These are phyloP conservation scores for Megalurothrips usitatus DNA, from an alignment of 2,888 invertebrate genomes.

Conservation along the genomic window DNA sequence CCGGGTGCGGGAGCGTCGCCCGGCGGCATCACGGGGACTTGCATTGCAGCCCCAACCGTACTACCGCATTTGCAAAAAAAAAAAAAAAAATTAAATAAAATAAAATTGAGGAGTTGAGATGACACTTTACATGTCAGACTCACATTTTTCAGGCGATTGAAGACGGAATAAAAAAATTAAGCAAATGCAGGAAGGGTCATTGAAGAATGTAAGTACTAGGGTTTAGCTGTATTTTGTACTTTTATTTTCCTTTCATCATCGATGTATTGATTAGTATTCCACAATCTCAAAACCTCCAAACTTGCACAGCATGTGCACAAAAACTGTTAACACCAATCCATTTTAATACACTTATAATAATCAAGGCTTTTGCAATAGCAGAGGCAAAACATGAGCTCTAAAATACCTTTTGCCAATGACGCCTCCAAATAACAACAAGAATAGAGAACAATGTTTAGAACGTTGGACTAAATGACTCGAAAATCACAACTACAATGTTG, in stretches of 20 bases:
- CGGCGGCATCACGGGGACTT: no score
- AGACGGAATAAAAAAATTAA: no score
- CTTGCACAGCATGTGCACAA: slow-evolving; percentile 5
- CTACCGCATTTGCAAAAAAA: no score
- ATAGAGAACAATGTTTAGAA: neutral
- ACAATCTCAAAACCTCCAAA: neutral
- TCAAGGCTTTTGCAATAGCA: neutral
- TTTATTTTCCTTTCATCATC: slow-evolving; percentile 17
- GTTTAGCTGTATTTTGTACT: slow-evolving; percentile 7
- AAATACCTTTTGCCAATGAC: neutral
- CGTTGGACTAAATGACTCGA: slow-evolving; percentile 24
- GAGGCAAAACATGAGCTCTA: slow-evolving; percentile 1
- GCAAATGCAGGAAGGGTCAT: no score
- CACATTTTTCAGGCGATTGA: no score
- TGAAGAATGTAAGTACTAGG: no score
- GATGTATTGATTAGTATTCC: neutral
- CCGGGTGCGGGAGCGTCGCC: no score
- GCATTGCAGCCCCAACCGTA: no score
- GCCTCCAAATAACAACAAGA: slow-evolving; percentile 12
- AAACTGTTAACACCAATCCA: neutral
- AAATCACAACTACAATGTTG: slow-evolving; percentile 8
- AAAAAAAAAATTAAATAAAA: no score
- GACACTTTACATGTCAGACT: no score
- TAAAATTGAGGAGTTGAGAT: no score
- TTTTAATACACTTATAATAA: neutral